Base-by-base conservation (phyloP, 2,888 invertebrate species). In the Tenthredo scrophulariae region DNA sequence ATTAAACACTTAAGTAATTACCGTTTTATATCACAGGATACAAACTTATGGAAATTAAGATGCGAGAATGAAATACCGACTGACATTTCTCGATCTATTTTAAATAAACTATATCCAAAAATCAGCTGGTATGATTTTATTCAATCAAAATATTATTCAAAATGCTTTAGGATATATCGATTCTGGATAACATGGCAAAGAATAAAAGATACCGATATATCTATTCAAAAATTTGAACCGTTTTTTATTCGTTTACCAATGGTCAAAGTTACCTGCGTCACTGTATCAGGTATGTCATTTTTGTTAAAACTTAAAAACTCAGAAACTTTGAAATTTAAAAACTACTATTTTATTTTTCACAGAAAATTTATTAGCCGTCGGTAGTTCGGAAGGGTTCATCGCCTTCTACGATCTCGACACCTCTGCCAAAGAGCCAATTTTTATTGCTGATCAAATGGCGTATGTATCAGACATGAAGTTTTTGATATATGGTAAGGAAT, bases 321-420 rank as follows among this genome's bases (percentile, higher is more conserved):
- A 75, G 7, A 29, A 15, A 29, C 29, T 33, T 1, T 50, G 7
- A 29, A 15, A 29, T 15, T 33, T 1, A 13, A 43, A 43, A 13
- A 13, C 26, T n/a, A n/a, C n/a, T n/a, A n/a, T n/a, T n/a, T n/a
- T n/a, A n/a, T n/a, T n/a, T n/a, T n/a, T 84, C 46, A 54, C 54
- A 92, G 91, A 86, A 50, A 87, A 88, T 85, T 84, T 89, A 18
- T 67, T 91, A 77, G 91, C 90, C 18, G 75, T 90, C 82, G 92
- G 91, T 10, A 88, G 90, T 10, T 88, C 87, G 0, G 89, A 90
- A 74, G 91, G 91, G 43, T 90, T 86, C 7, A 86, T 91, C 67
- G 87, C 88, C 77, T 88, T 91, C 80, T 90, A 88, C 33, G 86
- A 90, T 74, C 86, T 89, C 13, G 70, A 84, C 62, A 77, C 84